A percentile compares a stretch with the other conserved stretches of the same genome.
phyloP scores from a whole-genome alignment of 2,888 invertebrate genomes.

The Melinaea marsaeus region DNA sequence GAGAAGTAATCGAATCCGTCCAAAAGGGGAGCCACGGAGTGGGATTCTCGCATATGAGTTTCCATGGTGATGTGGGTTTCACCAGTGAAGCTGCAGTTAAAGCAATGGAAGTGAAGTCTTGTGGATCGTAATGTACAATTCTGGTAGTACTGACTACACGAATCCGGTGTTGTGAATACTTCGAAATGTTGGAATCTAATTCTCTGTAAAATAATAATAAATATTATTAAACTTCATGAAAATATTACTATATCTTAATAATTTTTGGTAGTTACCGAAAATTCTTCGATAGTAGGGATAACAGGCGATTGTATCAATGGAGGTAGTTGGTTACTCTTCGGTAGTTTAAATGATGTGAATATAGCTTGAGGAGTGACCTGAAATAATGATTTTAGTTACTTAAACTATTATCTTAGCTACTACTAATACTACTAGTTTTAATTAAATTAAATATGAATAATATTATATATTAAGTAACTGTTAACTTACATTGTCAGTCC shows the following conservation, averaged over 20 bases:
- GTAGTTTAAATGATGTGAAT: conserved; percentile 94
- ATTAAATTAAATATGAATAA: not conserved
- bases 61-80: conserved; percentile 87
- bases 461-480: not conserved
- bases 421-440: not conserved
- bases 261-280: conserved; percentile 55
- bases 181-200: conserved; percentile 81
- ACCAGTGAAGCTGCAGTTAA: conserved; percentile 90
- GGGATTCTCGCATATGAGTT: conserved; percentile 91
- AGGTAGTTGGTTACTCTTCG: conserved; percentile 80
- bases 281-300: conserved; percentile 67
- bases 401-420: not conserved
- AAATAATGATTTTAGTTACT: conserved; percentile 28
- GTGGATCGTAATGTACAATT: conserved; percentile 83
- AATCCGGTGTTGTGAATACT: conserved; percentile 77
- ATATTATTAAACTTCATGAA: not conserved
- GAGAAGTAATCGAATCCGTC: conserved; percentile 91
- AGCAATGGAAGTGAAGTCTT: conserved; percentile 91
- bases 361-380: conserved; percentile 90
- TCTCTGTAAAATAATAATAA: conserved; percentile 49
- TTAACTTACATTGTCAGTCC: conserved; percentile 86
- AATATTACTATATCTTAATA: not conserved
- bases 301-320: conserved; percentile 62
- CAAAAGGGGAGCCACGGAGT: conserved; percentile 87
- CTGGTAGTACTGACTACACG: conserved; percentile 82